A percentile compares a stretch with the other conserved stretches of the same genome.
Conservation (phyloP, 2,797 vertebrate genomes). For the Novumbra hubbsi region DNA sequence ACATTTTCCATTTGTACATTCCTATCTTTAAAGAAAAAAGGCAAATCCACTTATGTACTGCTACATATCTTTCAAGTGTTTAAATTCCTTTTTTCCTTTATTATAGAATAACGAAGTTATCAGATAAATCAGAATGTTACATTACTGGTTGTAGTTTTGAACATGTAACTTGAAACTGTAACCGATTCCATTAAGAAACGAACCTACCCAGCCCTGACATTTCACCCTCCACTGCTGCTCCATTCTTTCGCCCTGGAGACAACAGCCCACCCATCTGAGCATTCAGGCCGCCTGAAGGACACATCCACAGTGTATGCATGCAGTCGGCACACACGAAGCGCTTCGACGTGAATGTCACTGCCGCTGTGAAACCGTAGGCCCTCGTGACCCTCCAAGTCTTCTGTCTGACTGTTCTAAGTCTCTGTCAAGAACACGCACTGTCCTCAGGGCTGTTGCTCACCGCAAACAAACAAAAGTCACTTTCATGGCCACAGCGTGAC, state of each 20-base stretch:
- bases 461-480: not conserved
- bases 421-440: not conserved
- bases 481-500: not conserved
- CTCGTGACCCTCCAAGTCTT: not conserved
- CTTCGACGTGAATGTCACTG: not conserved
- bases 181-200: too few relatives aligned
- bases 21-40: too few relatives aligned
- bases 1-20: too few relatives aligned
- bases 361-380: not conserved
- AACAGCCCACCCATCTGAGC: not conserved
- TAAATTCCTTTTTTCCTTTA: too few relatives aligned
- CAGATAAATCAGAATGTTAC: too few relatives aligned
- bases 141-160: too few relatives aligned
- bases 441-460: not conserved
- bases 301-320: not conserved
- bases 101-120: too few relatives aligned
- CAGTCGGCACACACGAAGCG: not conserved
- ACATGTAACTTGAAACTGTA: too few relatives aligned
- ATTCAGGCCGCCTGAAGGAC: not conserved
- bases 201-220: not conserved
- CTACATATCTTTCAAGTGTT: too few relatives aligned
- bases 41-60: too few relatives aligned
- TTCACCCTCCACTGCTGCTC: not conserved
- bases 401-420: not conserved
- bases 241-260: not conserved